Base-by-base conservation (phyloP, 2,888 invertebrate species). In the Phrixothrix hirtus region DNA sequence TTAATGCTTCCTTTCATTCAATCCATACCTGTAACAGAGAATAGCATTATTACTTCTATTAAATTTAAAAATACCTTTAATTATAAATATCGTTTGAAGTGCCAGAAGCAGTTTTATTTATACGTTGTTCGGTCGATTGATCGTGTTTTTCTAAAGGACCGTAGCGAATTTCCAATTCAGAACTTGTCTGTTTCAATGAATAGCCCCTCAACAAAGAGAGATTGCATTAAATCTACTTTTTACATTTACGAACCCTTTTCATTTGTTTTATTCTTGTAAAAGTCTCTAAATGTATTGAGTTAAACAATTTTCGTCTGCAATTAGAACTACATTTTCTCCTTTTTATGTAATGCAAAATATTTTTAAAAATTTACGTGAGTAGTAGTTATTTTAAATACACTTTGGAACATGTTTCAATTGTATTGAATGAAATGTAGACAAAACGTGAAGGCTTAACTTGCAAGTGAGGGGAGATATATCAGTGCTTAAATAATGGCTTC, bases 131-230 rank as follows among this genome's bases (percentile, higher is more conserved):
- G 25, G 35, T 35, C 48, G 42, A 53, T 53, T 53, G 53, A 53
- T 53, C 37, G 47, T 39, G 38, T 43, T 53, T 53, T 43, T 43
- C 31, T 37, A 34, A 42, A 47, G 43, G 44, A 52, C 47, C 44
- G 43, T 30, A 14, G 44, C 39, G 52, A 51, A 66, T 66, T 67
- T 65, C 62, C 66, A 66, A 66, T 67, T 67, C 67, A 65, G 63
- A 64, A 60, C 63, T 63, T 64, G 63, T 66, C 66, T 64, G 62
- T 56, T 61, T 61, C 63, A 64, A 65, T 64, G 64, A 67, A 67
- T 66, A 61, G 61, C 62, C 64, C 50, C 56, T 55, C 65, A 65
- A 67, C 64, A 65, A 62, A 65, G 65, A 66, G 50, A 60, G 64
- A 67, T 66, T 64, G 63, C 65, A 55, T 60, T 55, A 57, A 61